phyloP scores from a whole-genome alignment of 2,797 vertebrate genomes.

The Sebastes iracundus region DNA sequence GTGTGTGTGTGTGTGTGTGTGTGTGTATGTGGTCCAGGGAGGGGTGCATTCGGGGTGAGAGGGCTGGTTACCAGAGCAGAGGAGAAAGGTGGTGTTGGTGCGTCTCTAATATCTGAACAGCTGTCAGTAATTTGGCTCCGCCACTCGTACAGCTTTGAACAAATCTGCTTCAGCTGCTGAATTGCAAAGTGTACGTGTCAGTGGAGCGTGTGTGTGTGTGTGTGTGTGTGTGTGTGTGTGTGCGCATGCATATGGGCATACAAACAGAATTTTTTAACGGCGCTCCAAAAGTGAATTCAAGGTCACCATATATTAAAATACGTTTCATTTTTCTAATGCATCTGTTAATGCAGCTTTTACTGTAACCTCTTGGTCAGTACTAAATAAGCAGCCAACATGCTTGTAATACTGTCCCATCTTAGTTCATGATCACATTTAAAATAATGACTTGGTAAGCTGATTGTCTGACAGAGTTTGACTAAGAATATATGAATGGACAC shows the following conservation, averaged over 20 bases:
- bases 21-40: neutral
- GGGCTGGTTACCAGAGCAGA: slow-evolving; percentile 15
- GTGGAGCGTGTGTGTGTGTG: slow-evolving; percentile 6
- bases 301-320: slow-evolving; percentile 2
- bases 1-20: neutral
- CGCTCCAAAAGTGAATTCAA: slow-evolving; percentile 9
- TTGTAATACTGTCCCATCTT: neutral
- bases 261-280: neutral
- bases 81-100: slow-evolving; percentile 10
- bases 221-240: neutral
- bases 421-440: neutral
- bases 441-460: neutral
- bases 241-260: neutral
- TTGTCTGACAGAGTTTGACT: neutral
- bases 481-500: neutral
- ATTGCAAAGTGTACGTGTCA: slow-evolving; percentile 43
- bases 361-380: neutral
- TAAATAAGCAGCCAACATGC: neutral
- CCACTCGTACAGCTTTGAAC: slow-evolving; percentile 69
- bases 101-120: slow-evolving; percentile 51
- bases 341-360: neutral
- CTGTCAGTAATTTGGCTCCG: slow-evolving; percentile 83
- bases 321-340: neutral
- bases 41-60: slow-evolving; percentile 23
- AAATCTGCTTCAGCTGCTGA: slow-evolving; percentile 77